These are phyloP conservation scores for Delia radicum DNA, from an alignment of 1,140 invertebrate species.

Conservation along the genomic window DNA sequence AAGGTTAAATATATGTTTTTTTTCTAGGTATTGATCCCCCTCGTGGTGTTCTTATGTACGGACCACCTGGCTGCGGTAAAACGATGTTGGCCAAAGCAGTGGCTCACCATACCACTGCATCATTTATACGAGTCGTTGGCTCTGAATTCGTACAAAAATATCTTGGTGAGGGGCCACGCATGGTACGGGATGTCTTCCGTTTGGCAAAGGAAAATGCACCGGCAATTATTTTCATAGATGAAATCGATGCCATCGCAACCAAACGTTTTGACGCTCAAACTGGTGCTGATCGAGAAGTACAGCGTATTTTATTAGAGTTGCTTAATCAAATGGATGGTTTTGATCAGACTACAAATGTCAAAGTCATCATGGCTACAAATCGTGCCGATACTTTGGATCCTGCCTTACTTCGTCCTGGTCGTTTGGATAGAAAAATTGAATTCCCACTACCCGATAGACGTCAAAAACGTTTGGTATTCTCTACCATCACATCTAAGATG, in stretches of 20 bases:
- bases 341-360: constrained; percentile 99
- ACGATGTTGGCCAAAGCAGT: constrained; percentile 99
- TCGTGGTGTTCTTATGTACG: constrained; percentile 97
- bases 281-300: constrained; percentile 98
- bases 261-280: constrained; percentile 99
- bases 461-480: constrained; percentile 97
- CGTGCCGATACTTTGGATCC: constrained; percentile 96
- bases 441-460: constrained; percentile 96
- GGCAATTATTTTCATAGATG: constrained; percentile 99
- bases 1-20: background rate
- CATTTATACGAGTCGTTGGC: constrained; percentile 97
- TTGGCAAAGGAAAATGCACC: constrained; percentile 99
- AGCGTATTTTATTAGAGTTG: constrained; percentile 95
- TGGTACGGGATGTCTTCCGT: constrained; percentile 99
- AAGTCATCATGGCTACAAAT: constrained; percentile 99
- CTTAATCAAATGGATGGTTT: constrained; percentile 99
- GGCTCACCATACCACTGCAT: constrained; percentile 96
- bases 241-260: constrained; percentile 98
- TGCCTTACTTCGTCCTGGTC: constrained; percentile 92
- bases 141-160: constrained; percentile 99
- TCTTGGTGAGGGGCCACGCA: constrained; percentile 96
- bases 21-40: constrained; percentile 86
- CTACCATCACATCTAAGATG: constrained; percentile 98
- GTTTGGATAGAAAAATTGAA: constrained; percentile 98
- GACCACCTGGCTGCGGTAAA: constrained; percentile 91